Evolutionary conservation across 2,113 vertebrate genomes (phyloP).

Genomic region (Gasterosteus aculeatus): DNA sequence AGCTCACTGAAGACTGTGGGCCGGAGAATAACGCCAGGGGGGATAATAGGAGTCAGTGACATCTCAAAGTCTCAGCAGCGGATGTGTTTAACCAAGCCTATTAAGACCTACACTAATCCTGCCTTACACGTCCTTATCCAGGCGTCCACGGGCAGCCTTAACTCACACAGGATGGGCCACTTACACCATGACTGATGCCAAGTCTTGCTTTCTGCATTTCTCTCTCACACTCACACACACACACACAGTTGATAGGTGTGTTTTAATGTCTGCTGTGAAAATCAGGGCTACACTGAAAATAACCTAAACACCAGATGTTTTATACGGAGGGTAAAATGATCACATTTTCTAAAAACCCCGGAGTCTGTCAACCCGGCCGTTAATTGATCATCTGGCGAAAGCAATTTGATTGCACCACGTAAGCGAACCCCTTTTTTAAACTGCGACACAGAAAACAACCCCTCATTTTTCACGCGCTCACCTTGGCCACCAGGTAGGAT

Average conservation of each 20-base stretch:
- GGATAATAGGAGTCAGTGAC: constrained; percentile 77
- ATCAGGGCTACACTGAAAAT: not conserved
- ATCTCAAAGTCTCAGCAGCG: constrained; percentile 71
- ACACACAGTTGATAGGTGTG: constrained; percentile 1
- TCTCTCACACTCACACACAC: not conserved
- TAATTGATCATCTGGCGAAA: constrained; percentile 1
- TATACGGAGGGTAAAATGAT: not conserved
- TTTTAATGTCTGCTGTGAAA: constrained; percentile 3
- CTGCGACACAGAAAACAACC: constrained; percentile 4
- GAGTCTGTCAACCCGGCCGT: not conserved
- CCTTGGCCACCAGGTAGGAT: constrained; percentile 36
- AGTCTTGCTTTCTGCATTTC: constrained; percentile 28
- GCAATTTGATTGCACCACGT: not conserved
- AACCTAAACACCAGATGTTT: not conserved
- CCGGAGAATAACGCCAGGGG: constrained; percentile 51
- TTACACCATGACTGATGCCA: constrained; percentile 56
- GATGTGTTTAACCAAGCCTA: constrained; percentile 79
- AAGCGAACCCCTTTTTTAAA: not conserved
- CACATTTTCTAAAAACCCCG: not conserved
- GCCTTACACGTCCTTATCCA: constrained; percentile 74
- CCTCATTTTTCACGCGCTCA: constrained; percentile 27
- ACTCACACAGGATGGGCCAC: constrained; percentile 59
- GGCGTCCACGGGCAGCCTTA: constrained; percentile 64
- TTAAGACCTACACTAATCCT: constrained; percentile 77
- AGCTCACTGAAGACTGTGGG: constrained; percentile 16